Evolutionary conservation across 2,113 vertebrate species (phyloP).

Genomic region (Trichechus manatus): DNA sequence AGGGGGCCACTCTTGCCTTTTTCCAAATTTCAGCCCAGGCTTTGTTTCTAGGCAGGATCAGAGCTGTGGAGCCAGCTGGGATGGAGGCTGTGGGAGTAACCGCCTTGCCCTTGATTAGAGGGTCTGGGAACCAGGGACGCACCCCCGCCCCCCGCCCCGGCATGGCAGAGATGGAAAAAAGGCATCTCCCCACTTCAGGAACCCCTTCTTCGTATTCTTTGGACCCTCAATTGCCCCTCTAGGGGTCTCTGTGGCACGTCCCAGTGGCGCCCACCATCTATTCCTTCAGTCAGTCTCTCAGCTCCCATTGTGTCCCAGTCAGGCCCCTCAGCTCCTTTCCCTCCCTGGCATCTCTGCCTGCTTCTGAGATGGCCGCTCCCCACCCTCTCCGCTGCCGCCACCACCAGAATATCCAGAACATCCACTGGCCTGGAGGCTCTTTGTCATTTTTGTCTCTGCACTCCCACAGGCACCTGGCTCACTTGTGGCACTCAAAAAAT

Average conservation of each 20-base stretch:
- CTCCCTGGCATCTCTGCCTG: neutral
- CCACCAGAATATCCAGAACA: neutral
- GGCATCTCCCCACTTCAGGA: neutral
- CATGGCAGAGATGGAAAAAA: slow-evolving; percentile 19
- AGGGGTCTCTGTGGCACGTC: neutral
- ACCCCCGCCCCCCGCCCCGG: too few species aligned
- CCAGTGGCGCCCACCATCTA: neutral
- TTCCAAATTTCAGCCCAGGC: neutral
- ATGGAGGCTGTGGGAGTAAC: neutral
- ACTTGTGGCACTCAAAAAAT: neutral
- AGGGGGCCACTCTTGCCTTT: neutral
- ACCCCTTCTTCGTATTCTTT: neutral
- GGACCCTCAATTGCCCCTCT: neutral
- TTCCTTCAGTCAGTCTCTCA: neutral
- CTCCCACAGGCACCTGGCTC: neutral
- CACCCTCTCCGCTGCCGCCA: neutral
- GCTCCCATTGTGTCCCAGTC: neutral
- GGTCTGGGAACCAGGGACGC: neutral
- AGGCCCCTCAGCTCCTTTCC: neutral
- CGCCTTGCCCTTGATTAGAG: neutral
- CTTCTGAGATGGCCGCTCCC: neutral
- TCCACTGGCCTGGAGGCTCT: neutral
- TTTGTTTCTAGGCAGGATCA: neutral
- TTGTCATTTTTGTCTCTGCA: neutral
- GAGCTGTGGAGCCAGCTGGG: neutral